Evolutionary conservation across 92 coral and sea anemone genomes (phyloP).

Genomic region (Zoanthus sansibaricus): DNA sequence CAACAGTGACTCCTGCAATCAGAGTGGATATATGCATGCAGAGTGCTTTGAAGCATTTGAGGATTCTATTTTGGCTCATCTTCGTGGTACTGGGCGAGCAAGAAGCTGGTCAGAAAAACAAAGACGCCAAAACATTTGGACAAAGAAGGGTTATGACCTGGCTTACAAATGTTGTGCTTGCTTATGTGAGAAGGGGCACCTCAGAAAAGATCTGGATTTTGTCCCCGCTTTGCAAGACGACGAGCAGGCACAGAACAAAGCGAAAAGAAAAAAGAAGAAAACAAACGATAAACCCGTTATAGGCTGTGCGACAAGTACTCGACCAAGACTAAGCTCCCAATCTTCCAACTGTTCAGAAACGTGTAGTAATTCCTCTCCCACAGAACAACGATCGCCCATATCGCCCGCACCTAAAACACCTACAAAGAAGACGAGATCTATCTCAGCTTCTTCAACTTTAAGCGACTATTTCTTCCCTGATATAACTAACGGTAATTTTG

Average conservation of each 20-base stretch:
- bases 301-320: slow-evolving; percentile 69
- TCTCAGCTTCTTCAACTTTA: slow-evolving; percentile 50
- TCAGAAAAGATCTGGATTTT: slow-evolving; percentile 93
- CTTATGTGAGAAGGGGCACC: slow-evolving; percentile 96
- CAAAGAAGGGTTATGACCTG: slow-evolving; percentile 98
- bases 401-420: slow-evolving; percentile 90
- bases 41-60: slow-evolving; percentile 98
- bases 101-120: slow-evolving; percentile 99
- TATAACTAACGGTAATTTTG: slow-evolving; percentile 71
- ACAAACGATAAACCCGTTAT: slow-evolving; percentile 83
- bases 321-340: slow-evolving; percentile 87
- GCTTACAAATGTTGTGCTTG: slow-evolving; percentile 99
- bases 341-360: slow-evolving; percentile 82
- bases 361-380: slow-evolving; percentile 80
- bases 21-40: slow-evolving; percentile 90
- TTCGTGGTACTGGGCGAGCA: slow-evolving; percentile 97
- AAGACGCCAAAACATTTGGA: slow-evolving; percentile 98
- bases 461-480: slow-evolving; percentile 84
- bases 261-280: slow-evolving; percentile 92
- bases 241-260: slow-evolving; percentile 71
- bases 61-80: slow-evolving; percentile 87
- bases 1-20: slow-evolving; percentile 91
- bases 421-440: slow-evolving; percentile 83
- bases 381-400: slow-evolving; percentile 79
- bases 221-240: slow-evolving; percentile 77